Evolutionary conservation across 2,797 vertebrate species (phyloP).

Genomic region (Botia almorhae): DNA sequence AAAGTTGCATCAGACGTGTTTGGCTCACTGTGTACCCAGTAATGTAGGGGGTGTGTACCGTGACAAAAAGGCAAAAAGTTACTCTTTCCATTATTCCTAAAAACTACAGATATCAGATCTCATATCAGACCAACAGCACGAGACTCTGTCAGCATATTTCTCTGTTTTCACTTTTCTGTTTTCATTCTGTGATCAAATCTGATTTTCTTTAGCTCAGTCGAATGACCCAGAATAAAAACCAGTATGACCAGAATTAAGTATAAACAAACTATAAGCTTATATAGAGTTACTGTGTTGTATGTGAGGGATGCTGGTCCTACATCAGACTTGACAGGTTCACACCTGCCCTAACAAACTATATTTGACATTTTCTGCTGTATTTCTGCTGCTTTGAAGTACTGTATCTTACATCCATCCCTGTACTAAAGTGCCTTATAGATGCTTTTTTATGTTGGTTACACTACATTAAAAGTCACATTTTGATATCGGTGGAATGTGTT

Average conservation of each 20-base stretch:
- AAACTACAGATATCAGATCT: background rate
- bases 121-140: background rate
- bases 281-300: background rate
- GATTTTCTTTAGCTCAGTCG: background rate
- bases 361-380: background rate
- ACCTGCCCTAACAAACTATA: background rate
- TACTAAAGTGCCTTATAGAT: background rate
- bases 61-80: background rate
- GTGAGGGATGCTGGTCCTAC: background rate
- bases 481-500: conserved; percentile 8
- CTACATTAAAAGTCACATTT: conserved; percentile 10
- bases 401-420: background rate
- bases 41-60: background rate
- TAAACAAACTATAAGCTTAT: background rate
- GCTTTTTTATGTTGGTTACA: background rate
- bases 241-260: background rate
- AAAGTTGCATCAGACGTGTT: background rate
- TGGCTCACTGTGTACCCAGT: background rate
- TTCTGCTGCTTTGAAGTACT: background rate
- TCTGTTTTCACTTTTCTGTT: background rate
- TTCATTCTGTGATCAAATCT: background rate
- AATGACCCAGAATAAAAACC: background rate
- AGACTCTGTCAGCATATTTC: background rate
- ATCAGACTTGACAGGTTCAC: background rate
- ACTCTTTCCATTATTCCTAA: background rate